phyloP scores from a whole-genome alignment of 2,113 vertebrate genomes.

The Eidolon helvum region DNA sequence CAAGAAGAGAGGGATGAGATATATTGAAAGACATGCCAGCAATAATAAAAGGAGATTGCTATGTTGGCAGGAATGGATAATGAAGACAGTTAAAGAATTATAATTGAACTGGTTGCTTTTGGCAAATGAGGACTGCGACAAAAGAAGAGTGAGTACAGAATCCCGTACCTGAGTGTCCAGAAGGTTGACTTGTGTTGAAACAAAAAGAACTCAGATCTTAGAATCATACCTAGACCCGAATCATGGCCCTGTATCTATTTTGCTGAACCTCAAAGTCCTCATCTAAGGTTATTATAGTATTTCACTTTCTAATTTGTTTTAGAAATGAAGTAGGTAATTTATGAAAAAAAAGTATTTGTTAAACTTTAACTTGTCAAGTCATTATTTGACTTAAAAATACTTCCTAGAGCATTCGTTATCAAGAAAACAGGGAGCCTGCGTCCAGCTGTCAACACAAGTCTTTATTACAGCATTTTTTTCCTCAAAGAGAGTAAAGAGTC shows the following conservation, averaged over 20 bases:
- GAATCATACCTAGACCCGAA: background rate
- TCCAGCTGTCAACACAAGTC: conserved; percentile 43
- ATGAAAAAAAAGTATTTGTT: background rate
- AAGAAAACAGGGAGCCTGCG: conserved; percentile 48
- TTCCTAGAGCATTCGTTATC: conserved; percentile 66
- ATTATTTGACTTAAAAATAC: conserved; percentile 21
- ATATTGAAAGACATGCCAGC: background rate
- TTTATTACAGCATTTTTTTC: conserved; percentile 44
- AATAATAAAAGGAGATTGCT: background rate
- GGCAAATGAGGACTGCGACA: background rate
- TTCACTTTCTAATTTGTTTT: background rate
- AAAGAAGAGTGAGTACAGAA: background rate
- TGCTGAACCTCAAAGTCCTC: background rate
- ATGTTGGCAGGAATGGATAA: background rate
- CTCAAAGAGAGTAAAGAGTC: conserved; percentile 49
- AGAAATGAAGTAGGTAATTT: background rate
- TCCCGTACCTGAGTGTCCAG: background rate
- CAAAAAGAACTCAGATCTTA: background rate
- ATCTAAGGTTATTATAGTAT: background rate
- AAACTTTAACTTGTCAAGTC: background rate
- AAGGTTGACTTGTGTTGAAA: background rate
- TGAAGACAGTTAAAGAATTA: background rate
- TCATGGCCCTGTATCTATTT: background rate
- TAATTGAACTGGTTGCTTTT: background rate
- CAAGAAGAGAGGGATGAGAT: background rate